Evolutionary conservation across 2,113 vertebrate genomes (phyloP), one percentile per base, ranked within the genome.

Genomic region (Silurus meridionalis): DNA sequence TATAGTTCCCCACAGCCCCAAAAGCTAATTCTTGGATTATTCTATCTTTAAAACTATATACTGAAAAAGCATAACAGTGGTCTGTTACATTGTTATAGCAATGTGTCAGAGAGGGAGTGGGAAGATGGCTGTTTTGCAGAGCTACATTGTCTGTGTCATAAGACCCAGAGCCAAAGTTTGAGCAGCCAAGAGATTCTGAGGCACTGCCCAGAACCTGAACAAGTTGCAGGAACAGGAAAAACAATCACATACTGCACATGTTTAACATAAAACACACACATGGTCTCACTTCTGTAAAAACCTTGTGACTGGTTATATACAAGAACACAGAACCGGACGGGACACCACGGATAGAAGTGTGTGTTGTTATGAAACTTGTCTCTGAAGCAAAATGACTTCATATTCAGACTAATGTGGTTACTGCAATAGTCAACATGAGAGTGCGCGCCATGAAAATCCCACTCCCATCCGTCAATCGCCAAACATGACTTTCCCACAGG

Each of bases 181-280:
- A 86, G 82, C 85, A 75, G 87, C 86, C 79, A 87, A 74, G 57
- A 88, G 80, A 82, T 75, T 75, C 78, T 88, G 88, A 80, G 82
- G 83, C 74, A 85, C 82, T 82, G 86, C 55, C 86, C 88, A 78
- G 69, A 83, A 58, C 81, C 46, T 4, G 52, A 57, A 77, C 50
- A 61, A 72, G 72, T 71, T 78, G n/a, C 85, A 85, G 82, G 63
- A 55, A 89, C 77, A 85, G 79, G 83, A 86, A 86, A 87, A 63
- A 63, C 86, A 60, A 89, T 78, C 60, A 46, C 78, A 82, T 79
- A 37, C 83, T 84, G 85, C 89, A 90, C 85, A 88, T 84, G 89
- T 88, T 86, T 7, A 58, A 79, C 89, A 86, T 88, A 81, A 86
- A 86, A 85, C 79, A 80, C 81, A 80, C 57, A 89, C 66, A 77